phyloP scores from a whole-genome alignment of 2,113 vertebrate genomes.

The Urocynchramus pylzowi region DNA sequence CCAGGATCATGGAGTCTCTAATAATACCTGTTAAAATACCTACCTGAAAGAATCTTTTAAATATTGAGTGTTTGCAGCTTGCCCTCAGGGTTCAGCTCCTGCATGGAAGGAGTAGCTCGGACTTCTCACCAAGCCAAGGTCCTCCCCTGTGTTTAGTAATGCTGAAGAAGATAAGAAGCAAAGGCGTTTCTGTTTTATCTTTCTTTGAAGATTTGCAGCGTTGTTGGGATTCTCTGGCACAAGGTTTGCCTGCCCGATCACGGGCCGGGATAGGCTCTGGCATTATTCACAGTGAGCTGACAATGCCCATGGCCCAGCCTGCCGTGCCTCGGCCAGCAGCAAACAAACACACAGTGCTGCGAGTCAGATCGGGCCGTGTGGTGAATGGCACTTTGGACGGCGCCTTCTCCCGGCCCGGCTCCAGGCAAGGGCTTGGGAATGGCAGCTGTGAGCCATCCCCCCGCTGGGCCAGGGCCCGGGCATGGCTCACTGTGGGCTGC shows the following conservation, averaged over 20 bases:
- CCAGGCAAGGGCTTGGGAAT: not conserved
- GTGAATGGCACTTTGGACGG: not conserved
- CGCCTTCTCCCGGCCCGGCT: not conserved
- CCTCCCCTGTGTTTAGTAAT: not conserved
- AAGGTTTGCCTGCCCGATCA: not conserved
- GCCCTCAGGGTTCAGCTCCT: not conserved
- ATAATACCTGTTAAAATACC: not conserved
- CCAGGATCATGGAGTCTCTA: not conserved
- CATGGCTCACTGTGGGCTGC: not conserved
- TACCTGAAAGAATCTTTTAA: conserved; percentile 3
- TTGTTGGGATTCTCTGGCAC: conserved; percentile 35
- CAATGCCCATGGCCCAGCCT: not conserved
- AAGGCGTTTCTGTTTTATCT: conserved; percentile 13
- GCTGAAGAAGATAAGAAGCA: conserved; percentile 32
- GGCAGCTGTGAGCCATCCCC: not conserved
- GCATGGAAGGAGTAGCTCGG: not conserved
- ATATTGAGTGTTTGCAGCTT: not conserved
- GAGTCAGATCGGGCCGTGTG: rapidly evolving
- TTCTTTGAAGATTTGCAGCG: conserved; percentile 42
- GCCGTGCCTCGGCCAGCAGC: rapidly evolving
- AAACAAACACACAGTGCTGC: not conserved
- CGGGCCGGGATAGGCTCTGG: not conserved
- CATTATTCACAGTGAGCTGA: not conserved
- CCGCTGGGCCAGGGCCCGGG: not conserved
- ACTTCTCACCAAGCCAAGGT: not conserved